Conservation (phyloP, 2,888 invertebrate species). For the Heliconius ismenius region DNA sequence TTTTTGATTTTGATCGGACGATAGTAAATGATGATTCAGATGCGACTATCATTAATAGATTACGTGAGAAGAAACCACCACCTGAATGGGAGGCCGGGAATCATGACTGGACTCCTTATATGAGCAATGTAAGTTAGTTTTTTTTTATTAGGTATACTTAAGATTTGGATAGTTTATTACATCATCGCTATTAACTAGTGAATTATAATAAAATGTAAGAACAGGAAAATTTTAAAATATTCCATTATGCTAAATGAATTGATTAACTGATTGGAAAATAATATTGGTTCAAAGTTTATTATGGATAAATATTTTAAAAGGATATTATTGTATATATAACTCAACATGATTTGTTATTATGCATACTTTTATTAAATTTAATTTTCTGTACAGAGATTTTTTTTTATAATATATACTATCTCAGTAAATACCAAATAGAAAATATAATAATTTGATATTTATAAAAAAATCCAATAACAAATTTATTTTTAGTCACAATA, state of each 20-base stretch:
- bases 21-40: slow-evolving; percentile 74
- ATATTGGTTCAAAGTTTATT: not conserved
- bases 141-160: not conserved
- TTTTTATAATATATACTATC: not conserved
- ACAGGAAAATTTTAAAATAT: not conserved
- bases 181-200: not conserved
- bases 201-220: not conserved
- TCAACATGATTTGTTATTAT: not conserved
- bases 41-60: slow-evolving; percentile 69
- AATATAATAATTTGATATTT: too few species aligned
- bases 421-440: not conserved
- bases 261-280: not conserved
- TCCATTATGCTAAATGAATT: not conserved
- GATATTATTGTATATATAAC: not conserved
- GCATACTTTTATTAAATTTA: not conserved
- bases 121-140: slow-evolving; percentile 69
- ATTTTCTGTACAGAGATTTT: not conserved
- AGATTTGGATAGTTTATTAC: slow-evolving; percentile 5
- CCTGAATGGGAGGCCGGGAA: slow-evolving; percentile 69
- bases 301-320: not conserved
- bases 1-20: slow-evolving; percentile 77
- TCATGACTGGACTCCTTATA: slow-evolving; percentile 76
- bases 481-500: too few species aligned
- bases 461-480: too few species aligned
- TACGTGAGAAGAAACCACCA: slow-evolving; percentile 68